A percentile compares a stretch with the other conserved stretches of the same genome.
phyloP scores from a whole-genome alignment of 2,797 vertebrate species.

The Microctenopoma stevenorrisi region DNA sequence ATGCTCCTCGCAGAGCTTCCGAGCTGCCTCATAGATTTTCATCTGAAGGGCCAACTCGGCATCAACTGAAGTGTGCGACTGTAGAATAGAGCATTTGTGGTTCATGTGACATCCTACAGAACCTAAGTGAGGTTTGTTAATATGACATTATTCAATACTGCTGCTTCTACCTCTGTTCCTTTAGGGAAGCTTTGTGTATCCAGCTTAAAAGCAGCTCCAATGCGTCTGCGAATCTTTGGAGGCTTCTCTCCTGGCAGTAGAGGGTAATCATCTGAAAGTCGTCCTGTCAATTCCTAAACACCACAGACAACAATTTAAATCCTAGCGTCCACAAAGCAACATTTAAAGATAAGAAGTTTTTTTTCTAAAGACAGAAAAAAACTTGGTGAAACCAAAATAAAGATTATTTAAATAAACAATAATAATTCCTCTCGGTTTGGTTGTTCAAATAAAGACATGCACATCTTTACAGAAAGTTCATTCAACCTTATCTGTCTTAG shows the following conservation, averaged over 20 bases:
- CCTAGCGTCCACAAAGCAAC: conserved; percentile 4
- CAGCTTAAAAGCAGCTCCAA: conserved; percentile 90
- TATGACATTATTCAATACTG: background rate
- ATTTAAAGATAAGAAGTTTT: conserved; percentile 5
- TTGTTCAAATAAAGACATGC: conserved; percentile 19
- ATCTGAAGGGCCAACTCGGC: conserved; percentile 89
- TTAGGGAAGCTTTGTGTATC: conserved; percentile 85
- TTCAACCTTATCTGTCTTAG: conserved; percentile 14
- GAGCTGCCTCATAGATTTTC: conserved; percentile 89
- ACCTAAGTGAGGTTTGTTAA: background rate
- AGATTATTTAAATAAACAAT: conserved; percentile 3
- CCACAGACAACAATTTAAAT: conserved; percentile 36
- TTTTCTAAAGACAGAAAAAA: background rate
- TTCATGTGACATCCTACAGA: too few species aligned
- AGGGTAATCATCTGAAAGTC: conserved; percentile 88
- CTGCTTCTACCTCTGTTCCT: conserved; percentile 79
- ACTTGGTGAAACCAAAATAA: conserved; percentile 23
- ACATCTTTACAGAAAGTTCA: conserved; percentile 10
- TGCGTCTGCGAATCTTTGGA: conserved; percentile 88
- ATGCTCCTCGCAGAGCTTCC: conserved; percentile 85
- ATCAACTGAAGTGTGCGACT: conserved; percentile 78
- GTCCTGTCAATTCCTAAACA: conserved; percentile 90
- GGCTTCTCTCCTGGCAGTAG: conserved; percentile 88
- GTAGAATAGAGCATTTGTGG: background rate
- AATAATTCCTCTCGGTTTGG: conserved; percentile 13